phyloP scores from a whole-genome alignment of 2,113 vertebrate species.

The Apus apus region DNA sequence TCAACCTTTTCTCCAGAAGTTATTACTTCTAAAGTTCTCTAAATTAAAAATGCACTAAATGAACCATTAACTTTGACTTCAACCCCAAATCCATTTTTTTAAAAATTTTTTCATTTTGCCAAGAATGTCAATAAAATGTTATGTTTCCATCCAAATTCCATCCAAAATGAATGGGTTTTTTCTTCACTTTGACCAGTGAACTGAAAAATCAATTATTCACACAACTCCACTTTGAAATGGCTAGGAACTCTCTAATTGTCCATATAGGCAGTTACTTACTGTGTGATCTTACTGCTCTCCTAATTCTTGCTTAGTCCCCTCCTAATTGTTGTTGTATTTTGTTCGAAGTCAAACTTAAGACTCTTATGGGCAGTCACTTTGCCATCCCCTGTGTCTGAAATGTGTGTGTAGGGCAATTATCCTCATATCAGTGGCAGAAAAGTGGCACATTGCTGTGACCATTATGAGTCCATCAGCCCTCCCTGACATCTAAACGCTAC shows the following conservation, averaged over 20 bases:
- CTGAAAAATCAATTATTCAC: conserved; percentile 54
- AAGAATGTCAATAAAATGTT: conserved; percentile 36
- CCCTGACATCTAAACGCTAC: not conserved
- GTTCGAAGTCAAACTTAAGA: not conserved
- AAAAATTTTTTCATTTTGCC: not conserved
- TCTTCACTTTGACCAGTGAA: conserved; percentile 34
- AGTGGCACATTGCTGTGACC: not conserved
- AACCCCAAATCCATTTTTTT: not conserved
- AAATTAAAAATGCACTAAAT: not conserved
- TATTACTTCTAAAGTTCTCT: not conserved
- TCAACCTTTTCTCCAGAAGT: not conserved
- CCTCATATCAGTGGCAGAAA: not conserved
- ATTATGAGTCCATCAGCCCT: not conserved
- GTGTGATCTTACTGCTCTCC: not conserved
- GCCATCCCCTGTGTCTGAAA: not conserved
- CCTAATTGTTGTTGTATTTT: not conserved
- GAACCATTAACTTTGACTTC: not conserved
- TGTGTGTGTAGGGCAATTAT: not conserved
- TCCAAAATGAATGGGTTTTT: not conserved
- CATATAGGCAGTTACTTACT: conserved; percentile 14
- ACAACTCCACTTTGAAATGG: conserved; percentile 34
- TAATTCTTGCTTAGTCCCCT: not conserved
- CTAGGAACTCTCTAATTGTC: conserved; percentile 13
- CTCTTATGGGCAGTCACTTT: not conserved
- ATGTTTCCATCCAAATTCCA: conserved; percentile 20